These are phyloP conservation scores for Drosophila baimaii DNA, from an alignment of 1,140 invertebrate species.

Conservation along the genomic window DNA sequence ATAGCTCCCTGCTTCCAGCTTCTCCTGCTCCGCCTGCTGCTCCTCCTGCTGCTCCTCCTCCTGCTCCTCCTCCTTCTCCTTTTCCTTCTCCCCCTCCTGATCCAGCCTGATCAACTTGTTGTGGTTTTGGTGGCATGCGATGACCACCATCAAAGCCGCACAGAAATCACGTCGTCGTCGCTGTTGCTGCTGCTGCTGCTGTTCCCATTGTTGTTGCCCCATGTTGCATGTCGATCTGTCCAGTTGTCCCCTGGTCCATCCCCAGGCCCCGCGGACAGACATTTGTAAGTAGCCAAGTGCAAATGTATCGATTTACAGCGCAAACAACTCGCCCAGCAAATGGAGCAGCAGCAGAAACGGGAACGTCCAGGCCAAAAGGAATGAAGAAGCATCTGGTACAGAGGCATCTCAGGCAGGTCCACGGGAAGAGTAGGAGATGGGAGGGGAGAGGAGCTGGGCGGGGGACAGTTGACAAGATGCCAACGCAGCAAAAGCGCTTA, in stretches of 20 bases:
- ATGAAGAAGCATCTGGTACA: constrained; percentile 10
- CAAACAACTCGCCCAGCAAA: constrained; percentile 76
- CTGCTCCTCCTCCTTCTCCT: not conserved
- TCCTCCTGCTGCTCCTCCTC: not conserved
- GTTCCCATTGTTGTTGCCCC: constrained; percentile 43
- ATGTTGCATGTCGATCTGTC: constrained; percentile 35
- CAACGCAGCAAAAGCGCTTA: constrained; percentile 79
- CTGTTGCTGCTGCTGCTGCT: constrained; percentile 7
- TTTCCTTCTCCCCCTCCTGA: not conserved
- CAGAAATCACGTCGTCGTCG: constrained; percentile 68
- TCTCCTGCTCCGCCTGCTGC: not conserved
- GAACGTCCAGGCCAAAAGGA: constrained; percentile 28
- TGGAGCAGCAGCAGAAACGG: constrained; percentile 61
- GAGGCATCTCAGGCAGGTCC: not conserved
- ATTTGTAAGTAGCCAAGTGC: constrained; percentile 66
- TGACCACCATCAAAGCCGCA: constrained; percentile 75
- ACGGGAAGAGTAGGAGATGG: not conserved
- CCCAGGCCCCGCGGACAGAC: constrained; percentile 31
- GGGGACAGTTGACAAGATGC: constrained; percentile 68
- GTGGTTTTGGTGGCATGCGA: constrained; percentile 64
- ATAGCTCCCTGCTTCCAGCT: constrained; percentile 10
- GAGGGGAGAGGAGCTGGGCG: too few relatives aligned
- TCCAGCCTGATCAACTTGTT: constrained; percentile 32
- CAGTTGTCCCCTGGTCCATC: constrained; percentile 4
- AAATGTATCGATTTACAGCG: constrained; percentile 82